Conservation (phyloP, 2,888 invertebrate genomes). For the Coelinius sp. region DNA sequence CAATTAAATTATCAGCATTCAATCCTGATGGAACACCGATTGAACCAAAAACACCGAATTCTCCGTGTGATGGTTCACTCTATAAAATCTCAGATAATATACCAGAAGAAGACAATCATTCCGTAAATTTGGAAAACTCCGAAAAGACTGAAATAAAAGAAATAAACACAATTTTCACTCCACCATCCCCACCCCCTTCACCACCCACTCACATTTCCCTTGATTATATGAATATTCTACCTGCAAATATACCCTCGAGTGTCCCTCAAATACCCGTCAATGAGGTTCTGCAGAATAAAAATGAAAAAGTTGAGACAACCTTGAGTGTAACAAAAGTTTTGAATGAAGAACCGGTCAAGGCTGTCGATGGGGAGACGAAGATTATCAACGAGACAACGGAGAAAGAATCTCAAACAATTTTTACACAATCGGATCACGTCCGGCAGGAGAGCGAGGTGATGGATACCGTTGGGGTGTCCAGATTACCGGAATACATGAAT, state of each 20-base stretch:
- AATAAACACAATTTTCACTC: conserved; percentile 42
- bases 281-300: conserved; percentile 11
- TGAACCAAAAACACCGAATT: conserved; percentile 61
- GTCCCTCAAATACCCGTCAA: conserved; percentile 37
- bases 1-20: conserved; percentile 53
- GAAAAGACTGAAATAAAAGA: conserved; percentile 49
- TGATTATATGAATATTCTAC: conserved; percentile 57
- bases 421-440: conserved; percentile 45
- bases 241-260: conserved; percentile 29
- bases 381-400: not conserved
- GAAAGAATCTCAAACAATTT: conserved; percentile 39
- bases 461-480: conserved; percentile 51
- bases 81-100: conserved; percentile 52
- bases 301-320: conserved; percentile 26
- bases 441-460: conserved; percentile 43
- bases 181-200: conserved; percentile 50
- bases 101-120: conserved; percentile 42
- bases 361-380: conserved; percentile 33
- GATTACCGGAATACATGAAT: conserved; percentile 64
- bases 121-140: conserved; percentile 37
- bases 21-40: conserved; percentile 54
- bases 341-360: conserved; percentile 36
- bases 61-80: conserved; percentile 55
- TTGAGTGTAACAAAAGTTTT: conserved; percentile 22
- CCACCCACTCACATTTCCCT: conserved; percentile 63